Conservation (phyloP, 2,113 vertebrate genomes). For the Bubo bubo region DNA sequence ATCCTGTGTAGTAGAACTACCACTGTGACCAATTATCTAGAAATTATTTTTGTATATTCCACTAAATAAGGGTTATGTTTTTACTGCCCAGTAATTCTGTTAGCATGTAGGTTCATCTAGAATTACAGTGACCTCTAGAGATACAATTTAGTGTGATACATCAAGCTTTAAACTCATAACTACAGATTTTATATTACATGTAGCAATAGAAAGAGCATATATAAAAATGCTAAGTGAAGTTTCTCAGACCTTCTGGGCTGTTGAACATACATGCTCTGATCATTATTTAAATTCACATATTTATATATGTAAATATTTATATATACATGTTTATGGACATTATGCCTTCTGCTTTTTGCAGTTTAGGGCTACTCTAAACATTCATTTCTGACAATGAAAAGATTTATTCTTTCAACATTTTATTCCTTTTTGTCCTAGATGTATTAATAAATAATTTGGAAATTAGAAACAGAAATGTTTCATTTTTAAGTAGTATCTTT, state of each 20-base stretch:
- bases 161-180: neutral
- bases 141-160: neutral
- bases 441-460: neutral
- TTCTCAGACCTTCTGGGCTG: neutral
- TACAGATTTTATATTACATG: neutral
- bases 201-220: neutral
- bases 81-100: neutral
- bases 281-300: neutral
- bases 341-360: neutral
- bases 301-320: neutral
- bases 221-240: neutral
- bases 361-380: neutral
- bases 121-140: slow-evolving; percentile 37
- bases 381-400: neutral
- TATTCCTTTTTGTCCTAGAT: neutral
- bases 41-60: slow-evolving; percentile 16
- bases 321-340: neutral
- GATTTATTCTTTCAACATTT: neutral
- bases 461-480: neutral
- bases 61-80: neutral
- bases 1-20: neutral
- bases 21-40: slow-evolving; percentile 11
- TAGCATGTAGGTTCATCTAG: neutral
- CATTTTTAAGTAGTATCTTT: neutral
- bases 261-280: neutral